Evolutionary conservation across 2,888 invertebrate genomes (phyloP).

Genomic region (Drosophila acutilabella): DNA sequence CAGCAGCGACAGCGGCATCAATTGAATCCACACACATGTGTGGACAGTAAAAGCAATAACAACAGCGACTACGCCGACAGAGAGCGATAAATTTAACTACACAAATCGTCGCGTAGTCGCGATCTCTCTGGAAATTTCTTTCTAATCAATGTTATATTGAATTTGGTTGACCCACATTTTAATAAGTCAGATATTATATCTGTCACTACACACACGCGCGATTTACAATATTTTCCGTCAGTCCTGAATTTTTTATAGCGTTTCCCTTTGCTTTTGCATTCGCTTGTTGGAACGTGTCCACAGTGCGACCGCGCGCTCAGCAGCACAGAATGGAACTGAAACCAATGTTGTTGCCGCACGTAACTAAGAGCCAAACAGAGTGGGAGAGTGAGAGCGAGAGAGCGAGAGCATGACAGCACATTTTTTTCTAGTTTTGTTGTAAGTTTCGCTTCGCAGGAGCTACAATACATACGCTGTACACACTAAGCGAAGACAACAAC

Average conservation of each 20-base stretch:
- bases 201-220: slow-evolving; percentile 12
- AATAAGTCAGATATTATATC: slow-evolving; percentile 19
- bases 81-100: slow-evolving; percentile 30
- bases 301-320: slow-evolving; percentile 80
- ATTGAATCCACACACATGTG: slow-evolving; percentile 47
- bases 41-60: slow-evolving; percentile 18
- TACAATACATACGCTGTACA: too few species aligned
- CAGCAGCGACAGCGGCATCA: slow-evolving; percentile 30
- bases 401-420: slow-evolving; percentile 9
- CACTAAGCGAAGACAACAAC: slow-evolving; percentile 9
- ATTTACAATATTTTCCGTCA: slow-evolving; percentile 16
- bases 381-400: not conserved
- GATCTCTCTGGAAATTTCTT: slow-evolving; percentile 62
- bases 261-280: slow-evolving; percentile 37
- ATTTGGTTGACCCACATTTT: slow-evolving; percentile 64
- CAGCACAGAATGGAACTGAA: slow-evolving; percentile 73
- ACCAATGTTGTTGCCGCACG: slow-evolving; percentile 59
- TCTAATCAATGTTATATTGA: slow-evolving; percentile 65
- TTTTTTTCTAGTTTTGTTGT: slow-evolving; percentile 51
- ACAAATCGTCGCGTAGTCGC: slow-evolving; percentile 41
- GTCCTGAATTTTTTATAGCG: slow-evolving; percentile 39
- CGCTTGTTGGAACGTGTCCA: slow-evolving; percentile 32
- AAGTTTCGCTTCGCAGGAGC: too few species aligned
- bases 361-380: slow-evolving; percentile 44
- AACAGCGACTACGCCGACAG: slow-evolving; percentile 10